phyloP scores from a whole-genome alignment of 2,888 invertebrate species.

The Anarsia innoxiella region DNA sequence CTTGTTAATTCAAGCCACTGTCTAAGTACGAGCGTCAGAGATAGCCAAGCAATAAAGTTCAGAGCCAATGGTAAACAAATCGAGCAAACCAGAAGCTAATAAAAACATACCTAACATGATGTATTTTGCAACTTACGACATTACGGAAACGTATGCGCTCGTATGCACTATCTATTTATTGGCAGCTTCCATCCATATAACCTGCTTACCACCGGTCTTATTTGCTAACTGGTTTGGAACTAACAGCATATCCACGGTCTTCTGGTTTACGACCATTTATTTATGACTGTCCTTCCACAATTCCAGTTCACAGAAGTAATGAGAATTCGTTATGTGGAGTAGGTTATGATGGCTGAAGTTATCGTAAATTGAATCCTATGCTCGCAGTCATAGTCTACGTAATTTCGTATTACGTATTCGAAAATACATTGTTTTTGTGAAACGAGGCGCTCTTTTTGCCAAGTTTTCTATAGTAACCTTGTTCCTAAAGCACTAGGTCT shows the following conservation, averaged over 20 bases:
- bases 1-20: slow-evolving; percentile 4
- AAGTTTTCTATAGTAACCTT: too few relatives aligned
- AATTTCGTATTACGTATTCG: too few relatives aligned
- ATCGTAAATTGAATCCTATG: too few relatives aligned
- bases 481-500: too few relatives aligned
- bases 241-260: slow-evolving; percentile 2
- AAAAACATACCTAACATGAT: too few relatives aligned
- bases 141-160: too few relatives aligned
- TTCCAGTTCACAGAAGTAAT: too few relatives aligned
- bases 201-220: slow-evolving; percentile 4
- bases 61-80: too few relatives aligned
- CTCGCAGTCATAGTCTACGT: too few relatives aligned
- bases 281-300: slow-evolving; percentile 8
- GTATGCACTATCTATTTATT: not conserved
- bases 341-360: too few relatives aligned
- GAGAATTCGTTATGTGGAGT: slow-evolving; percentile 6
- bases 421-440: not conserved
- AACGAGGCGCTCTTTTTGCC: not conserved
- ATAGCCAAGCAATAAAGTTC: not conserved
- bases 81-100: too few relatives aligned
- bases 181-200: slow-evolving; percentile 8
- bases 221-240: slow-evolving; percentile 5
- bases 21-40: not conserved
- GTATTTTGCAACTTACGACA: too few relatives aligned
- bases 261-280: slow-evolving; percentile 7